Conservation (phyloP, 2,113 vertebrate genomes). For the Craseonycteris thonglongyai region DNA sequence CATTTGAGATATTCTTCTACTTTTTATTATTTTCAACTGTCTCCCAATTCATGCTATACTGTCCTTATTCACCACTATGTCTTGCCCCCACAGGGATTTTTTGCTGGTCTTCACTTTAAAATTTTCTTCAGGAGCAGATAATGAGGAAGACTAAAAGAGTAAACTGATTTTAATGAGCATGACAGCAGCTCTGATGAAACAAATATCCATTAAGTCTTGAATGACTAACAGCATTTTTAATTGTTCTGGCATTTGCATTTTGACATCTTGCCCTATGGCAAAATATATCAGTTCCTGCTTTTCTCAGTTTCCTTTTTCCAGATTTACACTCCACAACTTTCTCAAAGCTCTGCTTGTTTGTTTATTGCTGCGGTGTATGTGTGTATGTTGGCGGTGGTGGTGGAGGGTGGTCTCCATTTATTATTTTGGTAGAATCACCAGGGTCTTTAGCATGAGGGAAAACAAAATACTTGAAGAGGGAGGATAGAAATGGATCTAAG, state of each 20-base stretch:
- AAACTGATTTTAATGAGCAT: slow-evolving; percentile 19
- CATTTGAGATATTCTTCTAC: background rate
- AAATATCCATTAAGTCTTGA: background rate
- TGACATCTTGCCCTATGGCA: background rate
- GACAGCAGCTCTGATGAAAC: background rate
- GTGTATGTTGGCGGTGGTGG: background rate
- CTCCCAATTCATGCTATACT: background rate
- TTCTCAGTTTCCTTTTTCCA: background rate
- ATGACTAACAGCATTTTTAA: slow-evolving; percentile 23
- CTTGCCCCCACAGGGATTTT: background rate
- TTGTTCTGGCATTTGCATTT: slow-evolving; percentile 23
- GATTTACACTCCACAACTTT: background rate
- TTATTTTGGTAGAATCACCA: background rate
- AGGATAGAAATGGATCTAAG: background rate
- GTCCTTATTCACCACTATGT: background rate
- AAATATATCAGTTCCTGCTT: background rate
- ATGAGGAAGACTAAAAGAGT: background rate
- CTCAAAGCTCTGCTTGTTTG: background rate
- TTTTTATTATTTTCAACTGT: background rate
- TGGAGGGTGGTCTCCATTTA: too few species aligned
- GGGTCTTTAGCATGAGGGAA: background rate
- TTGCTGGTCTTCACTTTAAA: background rate
- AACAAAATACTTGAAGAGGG: background rate
- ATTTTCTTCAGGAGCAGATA: background rate
- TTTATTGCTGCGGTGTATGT: background rate